Percentiles rank a stretch among this genome's conserved stretches.
phyloP scores from a whole-genome alignment of 1,140 invertebrate genomes.

The Drosophila sproati region DNA sequence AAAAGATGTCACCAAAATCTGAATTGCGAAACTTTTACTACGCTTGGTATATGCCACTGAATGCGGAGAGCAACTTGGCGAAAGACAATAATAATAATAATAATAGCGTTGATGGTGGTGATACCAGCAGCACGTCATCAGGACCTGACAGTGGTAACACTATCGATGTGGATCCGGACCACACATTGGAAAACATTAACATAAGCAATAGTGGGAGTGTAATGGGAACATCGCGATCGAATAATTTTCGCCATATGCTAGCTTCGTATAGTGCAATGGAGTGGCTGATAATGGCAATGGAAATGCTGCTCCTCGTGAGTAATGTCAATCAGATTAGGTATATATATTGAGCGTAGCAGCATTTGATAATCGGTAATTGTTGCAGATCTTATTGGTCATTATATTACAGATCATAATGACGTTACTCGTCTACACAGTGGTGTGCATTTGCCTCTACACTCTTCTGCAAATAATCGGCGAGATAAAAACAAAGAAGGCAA shows the following conservation, averaged over 20 bases:
- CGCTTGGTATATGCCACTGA: conserved; percentile 59
- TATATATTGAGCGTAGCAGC: background rate
- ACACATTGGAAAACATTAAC: background rate
- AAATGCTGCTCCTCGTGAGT: conserved; percentile 56
- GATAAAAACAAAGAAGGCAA: background rate
- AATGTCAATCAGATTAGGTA: conserved; percentile 23
- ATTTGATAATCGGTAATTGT: conserved; percentile 39
- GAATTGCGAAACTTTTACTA: conserved; percentile 53
- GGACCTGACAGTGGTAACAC: background rate
- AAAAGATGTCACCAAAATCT: conserved; percentile 36
- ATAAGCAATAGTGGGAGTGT: background rate
- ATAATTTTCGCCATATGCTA: conserved; percentile 7
- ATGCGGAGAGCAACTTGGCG: conserved; percentile 4
- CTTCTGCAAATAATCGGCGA: conserved; percentile 38
- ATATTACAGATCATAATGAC: conserved; percentile 58
- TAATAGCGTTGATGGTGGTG: background rate
- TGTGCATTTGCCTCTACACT: conserved; percentile 41
- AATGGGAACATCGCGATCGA: conserved; percentile 13
- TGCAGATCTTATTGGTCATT: conserved; percentile 65
- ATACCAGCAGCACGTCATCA: background rate
- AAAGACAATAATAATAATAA: background rate
- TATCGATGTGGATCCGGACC: no score
- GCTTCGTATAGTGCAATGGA: background rate
- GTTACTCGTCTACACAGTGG: conserved; percentile 32
- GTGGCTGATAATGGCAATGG: conserved; percentile 28